Percentiles rank a stretch among this genome's conserved stretches.
phyloP scores from a whole-genome alignment of 2,797 vertebrate genomes.

The Tangara arthus region DNA sequence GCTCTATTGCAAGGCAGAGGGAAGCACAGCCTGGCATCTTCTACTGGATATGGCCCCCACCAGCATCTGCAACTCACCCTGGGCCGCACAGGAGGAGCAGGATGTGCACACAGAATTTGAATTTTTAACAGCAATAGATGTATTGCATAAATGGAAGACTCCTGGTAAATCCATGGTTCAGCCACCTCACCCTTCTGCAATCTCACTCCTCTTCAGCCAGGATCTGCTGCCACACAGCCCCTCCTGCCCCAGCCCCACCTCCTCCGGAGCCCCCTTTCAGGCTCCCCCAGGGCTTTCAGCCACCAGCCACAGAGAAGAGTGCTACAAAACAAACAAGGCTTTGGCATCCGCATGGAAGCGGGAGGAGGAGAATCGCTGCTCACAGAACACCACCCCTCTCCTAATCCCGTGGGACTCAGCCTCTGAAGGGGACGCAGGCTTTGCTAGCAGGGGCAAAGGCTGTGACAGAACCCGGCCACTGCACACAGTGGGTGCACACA shows the following conservation, averaged over 20 bases:
- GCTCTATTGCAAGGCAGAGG: neutral
- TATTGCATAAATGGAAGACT: neutral
- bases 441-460: neutral
- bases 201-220: neutral
- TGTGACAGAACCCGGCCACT: neutral
- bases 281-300: rapidly evolving
- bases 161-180: neutral
- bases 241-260: neutral
- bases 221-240: neutral
- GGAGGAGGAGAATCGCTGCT: neutral
- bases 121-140: rapidly evolving
- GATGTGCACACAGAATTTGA: neutral
- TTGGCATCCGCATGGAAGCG: neutral
- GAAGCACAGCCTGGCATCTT: neutral
- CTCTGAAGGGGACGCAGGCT: rapidly evolving
- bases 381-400: neutral
- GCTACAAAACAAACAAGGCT: neutral
- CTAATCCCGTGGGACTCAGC: neutral
- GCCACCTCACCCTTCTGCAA: rapidly evolving
- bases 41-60: rapidly evolving
- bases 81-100: neutral
- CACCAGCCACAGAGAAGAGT: neutral
- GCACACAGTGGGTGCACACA: too few relatives aligned
- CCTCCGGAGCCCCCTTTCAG: too few relatives aligned
- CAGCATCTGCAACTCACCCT: rapidly evolving